These are phyloP conservation scores for Sipha maydis DNA, from an alignment of 2,888 invertebrate species.

Conservation along the genomic window DNA sequence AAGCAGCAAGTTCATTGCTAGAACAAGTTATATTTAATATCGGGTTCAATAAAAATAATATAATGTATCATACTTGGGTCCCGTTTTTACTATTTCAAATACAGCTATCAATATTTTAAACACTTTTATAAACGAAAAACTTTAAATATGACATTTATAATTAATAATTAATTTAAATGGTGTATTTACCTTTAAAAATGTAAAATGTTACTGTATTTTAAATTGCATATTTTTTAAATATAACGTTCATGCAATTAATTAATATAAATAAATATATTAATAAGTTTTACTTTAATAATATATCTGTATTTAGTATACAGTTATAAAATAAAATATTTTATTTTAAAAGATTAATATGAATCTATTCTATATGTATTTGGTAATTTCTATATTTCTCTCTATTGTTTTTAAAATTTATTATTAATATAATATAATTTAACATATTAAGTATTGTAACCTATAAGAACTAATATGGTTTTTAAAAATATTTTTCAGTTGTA, in stretches of 20 bases:
- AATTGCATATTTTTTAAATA: background rate
- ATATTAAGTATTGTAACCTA: background rate
- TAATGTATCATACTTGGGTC: no score
- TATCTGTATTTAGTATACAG: background rate
- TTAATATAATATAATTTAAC: background rate
- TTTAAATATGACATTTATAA: background rate
- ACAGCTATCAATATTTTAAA: background rate
- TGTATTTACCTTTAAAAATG: background rate
- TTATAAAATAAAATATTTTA: background rate
- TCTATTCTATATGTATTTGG: background rate
- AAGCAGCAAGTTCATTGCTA: background rate
- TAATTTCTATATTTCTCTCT: background rate
- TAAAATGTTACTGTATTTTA: background rate
- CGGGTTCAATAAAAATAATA: background rate
- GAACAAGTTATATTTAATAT: background rate
- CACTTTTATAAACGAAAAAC: background rate
- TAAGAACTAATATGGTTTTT: background rate
- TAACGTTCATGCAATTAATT: background rate
- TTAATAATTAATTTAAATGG: background rate
- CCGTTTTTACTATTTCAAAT: background rate
- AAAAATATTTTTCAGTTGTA: slow-evolving; percentile 73
- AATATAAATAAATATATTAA: background rate
- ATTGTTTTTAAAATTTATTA: background rate
- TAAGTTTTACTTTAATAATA: background rate
- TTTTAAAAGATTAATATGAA: background rate